Evolutionary conservation across 2,797 vertebrate species (phyloP), one percentile per base, ranked within the genome.

Genomic region (Scarus forsteni): DNA sequence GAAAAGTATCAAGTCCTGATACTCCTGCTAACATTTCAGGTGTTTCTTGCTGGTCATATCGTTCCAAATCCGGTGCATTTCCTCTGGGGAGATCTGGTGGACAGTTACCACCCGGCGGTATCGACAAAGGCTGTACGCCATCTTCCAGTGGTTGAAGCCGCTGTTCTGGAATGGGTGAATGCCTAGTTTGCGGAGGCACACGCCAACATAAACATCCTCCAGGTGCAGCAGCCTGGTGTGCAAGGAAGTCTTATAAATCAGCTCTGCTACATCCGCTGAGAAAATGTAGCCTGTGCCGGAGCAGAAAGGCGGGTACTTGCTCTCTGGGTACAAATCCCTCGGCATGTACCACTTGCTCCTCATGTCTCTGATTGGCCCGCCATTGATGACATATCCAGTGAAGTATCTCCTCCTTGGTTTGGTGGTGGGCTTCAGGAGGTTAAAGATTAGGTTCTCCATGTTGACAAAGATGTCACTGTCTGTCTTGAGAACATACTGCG

Each of bases 391-490:
- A 0, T 98, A 98, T 42, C 98, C 98, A 0, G 98, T 99, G 87
- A 99, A 99, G 87, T 99, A 99, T 44, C 97, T 94, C 81, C 96
- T 95, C 81, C 98, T 94, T 50, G 97, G 97, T 85, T 99, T 98
- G 81, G 96, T 96, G 79, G 94, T 94, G 45, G 98, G 98, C 84
- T 98, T 98, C 54, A 99, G 92, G 35, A 99, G 95, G 89, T 97
- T 99, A 92, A 95, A 97, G 92, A 99, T 95, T 70, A 99, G 96
- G 79, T 99, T 99, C 90, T 99, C 98, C 97, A 99, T 99, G 93
- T 99, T 99, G 85, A 99, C 97, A 80, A 97, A 99, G 92, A 99
- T 98, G 89, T 99, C 98, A n/a, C 97, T 99, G 95, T 99, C 98
- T 1, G 98, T 98, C 92, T 99, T 99, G 92, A 99, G 98, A 75